These are phyloP conservation scores for Phaedon cochleariae DNA, from an alignment of 2,888 invertebrate genomes.

Conservation along the genomic window DNA sequence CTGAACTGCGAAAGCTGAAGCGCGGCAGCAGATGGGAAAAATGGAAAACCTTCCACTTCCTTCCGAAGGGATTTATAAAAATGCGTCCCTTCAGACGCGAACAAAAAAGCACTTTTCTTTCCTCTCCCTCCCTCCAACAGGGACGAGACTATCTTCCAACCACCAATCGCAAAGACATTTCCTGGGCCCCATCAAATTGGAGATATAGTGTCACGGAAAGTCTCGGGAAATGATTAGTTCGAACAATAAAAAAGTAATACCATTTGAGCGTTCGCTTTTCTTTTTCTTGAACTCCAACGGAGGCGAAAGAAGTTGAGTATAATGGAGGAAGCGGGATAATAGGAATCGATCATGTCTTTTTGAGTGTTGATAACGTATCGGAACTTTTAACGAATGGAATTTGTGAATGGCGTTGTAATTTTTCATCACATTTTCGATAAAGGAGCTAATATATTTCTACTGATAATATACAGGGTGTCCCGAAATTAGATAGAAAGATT, in stretches of 20 bases:
- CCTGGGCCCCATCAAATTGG: slow-evolving; percentile 46
- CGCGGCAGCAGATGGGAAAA: slow-evolving; percentile 55
- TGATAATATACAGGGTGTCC: too few relatives aligned
- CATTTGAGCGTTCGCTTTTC: slow-evolving; percentile 37
- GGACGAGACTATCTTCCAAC: slow-evolving; percentile 24
- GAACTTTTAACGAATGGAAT: slow-evolving; percentile 54
- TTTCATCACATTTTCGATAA: slow-evolving; percentile 8
- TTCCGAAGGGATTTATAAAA: slow-evolving; percentile 50
- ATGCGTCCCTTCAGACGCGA: slow-evolving; percentile 47
- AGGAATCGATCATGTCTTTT: slow-evolving; percentile 49
- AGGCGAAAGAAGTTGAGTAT: slow-evolving; percentile 29
- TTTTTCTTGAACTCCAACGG: slow-evolving; percentile 15
- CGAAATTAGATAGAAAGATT: too few relatives aligned
- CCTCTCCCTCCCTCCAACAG: slow-evolving; percentile 14
- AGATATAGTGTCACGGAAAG: slow-evolving; percentile 50
- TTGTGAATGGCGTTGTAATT: slow-evolving; percentile 27
- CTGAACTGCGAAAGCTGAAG: slow-evolving; percentile 45
- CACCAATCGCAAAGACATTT: slow-evolving; percentile 31
- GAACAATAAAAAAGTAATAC: slow-evolving; percentile 49
- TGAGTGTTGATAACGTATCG: slow-evolving; percentile 51
- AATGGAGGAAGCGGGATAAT: slow-evolving; percentile 49
- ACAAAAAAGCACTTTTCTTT: slow-evolving; percentile 24
- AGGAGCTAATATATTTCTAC: background rate
- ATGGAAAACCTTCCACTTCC: slow-evolving; percentile 47
- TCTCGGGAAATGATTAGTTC: slow-evolving; percentile 51